Percentiles rank a stretch among this genome's conserved stretches.
Evolutionary conservation across 1,140 invertebrate species (phyloP).

Genomic region (Hycleus phaleratus): DNA sequence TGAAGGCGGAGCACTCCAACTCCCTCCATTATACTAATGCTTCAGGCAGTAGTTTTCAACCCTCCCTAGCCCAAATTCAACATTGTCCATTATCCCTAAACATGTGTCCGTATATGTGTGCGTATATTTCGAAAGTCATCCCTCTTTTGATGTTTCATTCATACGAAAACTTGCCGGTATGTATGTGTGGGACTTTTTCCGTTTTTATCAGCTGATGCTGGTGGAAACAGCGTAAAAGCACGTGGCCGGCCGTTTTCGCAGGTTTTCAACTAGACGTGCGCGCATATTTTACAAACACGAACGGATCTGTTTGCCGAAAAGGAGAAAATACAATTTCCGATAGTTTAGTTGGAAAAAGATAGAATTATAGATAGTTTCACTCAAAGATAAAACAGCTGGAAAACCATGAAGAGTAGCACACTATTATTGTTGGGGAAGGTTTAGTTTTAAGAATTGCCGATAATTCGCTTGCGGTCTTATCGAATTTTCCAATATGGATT

Average conservation of each 20-base stretch:
- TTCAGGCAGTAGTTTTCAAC: too few relatives aligned
- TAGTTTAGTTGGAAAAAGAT: too few relatives aligned
- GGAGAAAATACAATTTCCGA: too few relatives aligned
- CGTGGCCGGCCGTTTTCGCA: constrained; percentile 22
- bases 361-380: not conserved
- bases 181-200: constrained; percentile 17
- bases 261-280: constrained; percentile 23
- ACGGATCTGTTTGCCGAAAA: too few relatives aligned
- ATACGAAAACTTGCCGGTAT: constrained; percentile 12
- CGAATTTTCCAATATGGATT: too few relatives aligned
- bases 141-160: constrained; percentile 33
- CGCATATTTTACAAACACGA: constrained; percentile 21
- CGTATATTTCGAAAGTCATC: too few relatives aligned
- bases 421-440: too few relatives aligned
- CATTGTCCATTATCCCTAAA: constrained; percentile 19
- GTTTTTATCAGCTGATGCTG: constrained; percentile 25
- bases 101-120: too few relatives aligned
- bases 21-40: constrained; percentile 19
- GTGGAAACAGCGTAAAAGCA: constrained; percentile 18
- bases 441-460: too few relatives aligned
- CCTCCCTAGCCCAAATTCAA: constrained; percentile 14
- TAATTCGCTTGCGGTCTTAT: too few relatives aligned
- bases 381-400: constrained; percentile 18
- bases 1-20: constrained; percentile 35
- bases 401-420: not conserved